Evolutionary conservation across 92 coral and sea anemone genomes (phyloP).

Genomic region (Umimayanthus chanpuru): DNA sequence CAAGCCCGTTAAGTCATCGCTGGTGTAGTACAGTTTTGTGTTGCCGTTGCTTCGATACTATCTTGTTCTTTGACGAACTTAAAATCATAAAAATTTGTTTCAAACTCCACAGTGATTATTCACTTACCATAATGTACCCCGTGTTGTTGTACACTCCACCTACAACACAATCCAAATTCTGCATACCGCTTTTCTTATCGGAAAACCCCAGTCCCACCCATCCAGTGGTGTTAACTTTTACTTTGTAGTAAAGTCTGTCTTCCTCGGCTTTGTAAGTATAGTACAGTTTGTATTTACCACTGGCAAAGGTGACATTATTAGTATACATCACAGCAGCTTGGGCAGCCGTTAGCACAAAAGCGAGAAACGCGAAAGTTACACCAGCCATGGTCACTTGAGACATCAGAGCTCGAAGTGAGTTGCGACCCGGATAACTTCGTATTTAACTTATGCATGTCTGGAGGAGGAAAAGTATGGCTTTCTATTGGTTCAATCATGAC

Average conservation of each 20-base stretch:
- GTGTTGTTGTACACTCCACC: background rate
- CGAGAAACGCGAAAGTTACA: background rate
- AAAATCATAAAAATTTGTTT: too few relatives aligned
- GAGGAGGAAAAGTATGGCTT: background rate
- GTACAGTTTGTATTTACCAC: background rate
- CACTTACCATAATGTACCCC: background rate
- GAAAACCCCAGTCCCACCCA: background rate
- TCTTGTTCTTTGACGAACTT: background rate
- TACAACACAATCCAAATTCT: background rate
- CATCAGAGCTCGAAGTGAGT: background rate
- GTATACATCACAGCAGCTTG: background rate
- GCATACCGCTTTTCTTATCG: background rate
- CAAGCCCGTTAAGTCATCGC: too few relatives aligned
- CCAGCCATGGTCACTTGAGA: background rate
- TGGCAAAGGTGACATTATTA: too few relatives aligned
- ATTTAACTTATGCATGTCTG: background rate
- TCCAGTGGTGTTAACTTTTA: background rate
- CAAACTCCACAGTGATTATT: background rate
- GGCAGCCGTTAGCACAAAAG: background rate
- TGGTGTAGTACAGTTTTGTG: too few relatives aligned
- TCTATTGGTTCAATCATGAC: background rate
- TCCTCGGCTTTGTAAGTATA: background rate
- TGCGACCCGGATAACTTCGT: background rate
- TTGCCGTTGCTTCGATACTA: too few relatives aligned
- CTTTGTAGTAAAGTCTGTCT: background rate